phyloP scores from a whole-genome alignment of 2,113 vertebrate species.

The Furnarius figulus region DNA sequence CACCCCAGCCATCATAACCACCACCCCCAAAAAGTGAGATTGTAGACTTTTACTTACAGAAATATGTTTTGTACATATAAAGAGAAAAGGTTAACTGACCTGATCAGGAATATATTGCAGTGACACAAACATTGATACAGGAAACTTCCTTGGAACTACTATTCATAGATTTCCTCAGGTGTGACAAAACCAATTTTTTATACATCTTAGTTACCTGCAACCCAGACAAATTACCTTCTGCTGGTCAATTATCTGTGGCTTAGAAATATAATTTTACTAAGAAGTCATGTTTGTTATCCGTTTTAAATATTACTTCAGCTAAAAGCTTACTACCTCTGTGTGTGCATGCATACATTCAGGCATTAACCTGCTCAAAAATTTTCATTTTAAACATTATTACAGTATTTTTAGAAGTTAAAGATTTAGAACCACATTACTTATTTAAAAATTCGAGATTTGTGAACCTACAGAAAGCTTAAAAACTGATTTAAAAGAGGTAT shows the following conservation, averaged over 20 bases:
- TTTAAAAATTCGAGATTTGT: neutral
- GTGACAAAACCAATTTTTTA: neutral
- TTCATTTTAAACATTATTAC: neutral
- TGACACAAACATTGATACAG: neutral
- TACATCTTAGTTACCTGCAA: neutral
- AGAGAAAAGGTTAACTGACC: neutral
- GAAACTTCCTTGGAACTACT: neutral
- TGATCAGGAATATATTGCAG: neutral
- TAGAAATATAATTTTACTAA: neutral
- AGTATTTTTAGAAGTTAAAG: neutral
- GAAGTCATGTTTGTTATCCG: neutral
- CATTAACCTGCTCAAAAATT: neutral
- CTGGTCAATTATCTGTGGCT: neutral
- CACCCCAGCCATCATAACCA: neutral
- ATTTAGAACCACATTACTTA: neutral
- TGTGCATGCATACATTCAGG: neutral
- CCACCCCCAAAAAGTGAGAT: accelerated
- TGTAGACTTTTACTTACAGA: neutral
- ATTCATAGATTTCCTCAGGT: neutral
- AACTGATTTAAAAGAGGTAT: neutral
- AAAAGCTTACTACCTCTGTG: neutral
- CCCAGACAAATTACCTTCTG: neutral
- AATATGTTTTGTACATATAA: neutral
- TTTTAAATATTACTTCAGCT: neutral
- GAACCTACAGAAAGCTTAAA: neutral